Conservation (phyloP, 2,888 invertebrate species). For the Drosophila koepferae region DNA sequence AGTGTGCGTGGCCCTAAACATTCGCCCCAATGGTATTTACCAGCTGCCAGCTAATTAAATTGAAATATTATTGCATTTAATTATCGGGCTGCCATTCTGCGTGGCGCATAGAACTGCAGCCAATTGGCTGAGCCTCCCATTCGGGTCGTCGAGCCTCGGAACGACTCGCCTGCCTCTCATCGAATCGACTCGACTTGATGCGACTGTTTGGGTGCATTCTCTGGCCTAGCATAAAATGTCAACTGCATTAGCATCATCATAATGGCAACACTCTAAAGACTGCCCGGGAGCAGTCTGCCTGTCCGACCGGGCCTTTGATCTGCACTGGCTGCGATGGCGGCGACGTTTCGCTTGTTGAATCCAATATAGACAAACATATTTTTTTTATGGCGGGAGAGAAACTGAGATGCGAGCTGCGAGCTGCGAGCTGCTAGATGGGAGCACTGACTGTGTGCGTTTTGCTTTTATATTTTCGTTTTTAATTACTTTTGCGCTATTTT, state of each 20-base stretch:
- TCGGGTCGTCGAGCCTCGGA: slow-evolving; percentile 17
- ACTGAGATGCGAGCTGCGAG: slow-evolving; percentile 9
- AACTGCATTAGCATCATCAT: slow-evolving; percentile 79
- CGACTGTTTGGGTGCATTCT: slow-evolving; percentile 47
- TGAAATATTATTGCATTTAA: slow-evolving; percentile 77
- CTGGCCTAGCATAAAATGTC: slow-evolving; percentile 70
- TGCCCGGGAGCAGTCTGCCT: slow-evolving; percentile 38
- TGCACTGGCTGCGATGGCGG: slow-evolving; percentile 38
- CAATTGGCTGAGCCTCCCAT: slow-evolving; percentile 34
- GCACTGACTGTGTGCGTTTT: slow-evolving; percentile 48
- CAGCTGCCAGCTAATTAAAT: slow-evolving; percentile 77
- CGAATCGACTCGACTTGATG: background rate
- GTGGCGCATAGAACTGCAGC: slow-evolving; percentile 7
- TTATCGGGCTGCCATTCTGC: slow-evolving; percentile 47
- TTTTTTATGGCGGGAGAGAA: slow-evolving; percentile 60
- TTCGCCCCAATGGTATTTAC: slow-evolving; percentile 51
- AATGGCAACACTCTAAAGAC: slow-evolving; percentile 67
- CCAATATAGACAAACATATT: slow-evolving; percentile 73
- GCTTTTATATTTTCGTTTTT: slow-evolving; percentile 75
- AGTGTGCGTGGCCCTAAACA: slow-evolving; percentile 42
- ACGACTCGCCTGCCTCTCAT: background rate
- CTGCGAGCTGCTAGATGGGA: slow-evolving; percentile 14
- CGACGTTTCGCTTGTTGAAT: slow-evolving; percentile 76
- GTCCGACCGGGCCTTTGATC: slow-evolving; percentile 59
- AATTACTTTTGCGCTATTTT: slow-evolving; percentile 81